Evolutionary conservation across 2,113 vertebrate genomes (phyloP).

Genomic region (Hippocampus mohnikei): DNA sequence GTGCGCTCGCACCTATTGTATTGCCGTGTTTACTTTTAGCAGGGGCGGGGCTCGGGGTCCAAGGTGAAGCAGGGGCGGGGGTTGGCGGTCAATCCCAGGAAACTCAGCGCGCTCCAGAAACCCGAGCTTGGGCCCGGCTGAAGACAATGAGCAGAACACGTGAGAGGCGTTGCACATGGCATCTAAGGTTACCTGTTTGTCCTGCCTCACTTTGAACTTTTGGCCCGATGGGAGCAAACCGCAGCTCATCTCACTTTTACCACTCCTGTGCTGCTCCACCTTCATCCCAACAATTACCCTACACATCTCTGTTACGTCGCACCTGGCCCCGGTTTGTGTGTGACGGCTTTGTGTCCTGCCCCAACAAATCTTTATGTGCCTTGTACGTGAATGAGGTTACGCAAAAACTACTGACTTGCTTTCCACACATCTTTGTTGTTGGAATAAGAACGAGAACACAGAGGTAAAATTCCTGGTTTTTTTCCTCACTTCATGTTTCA

Average conservation of each 20-base stretch:
- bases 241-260: slow-evolving; percentile 48
- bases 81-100: slow-evolving; percentile 36
- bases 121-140: slow-evolving; percentile 54
- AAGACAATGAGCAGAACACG: slow-evolving; percentile 66
- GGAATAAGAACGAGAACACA: too few relatives aligned
- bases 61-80: slow-evolving; percentile 1
- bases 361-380: background rate
- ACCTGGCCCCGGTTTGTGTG: background rate
- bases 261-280: slow-evolving; percentile 50
- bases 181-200: slow-evolving; percentile 60
- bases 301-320: background rate
- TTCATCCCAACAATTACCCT: slow-evolving; percentile 29
- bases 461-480: too few relatives aligned
- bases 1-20: slow-evolving; percentile 45
- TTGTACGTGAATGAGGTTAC: background rate
- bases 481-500: too few relatives aligned
- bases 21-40: slow-evolving; percentile 44
- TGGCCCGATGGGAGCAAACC: slow-evolving; percentile 60
- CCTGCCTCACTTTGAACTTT: slow-evolving; percentile 69
- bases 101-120: slow-evolving; percentile 59
- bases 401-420: background rate
- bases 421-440: background rate
- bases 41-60: slow-evolving; percentile 32
- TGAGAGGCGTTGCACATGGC: slow-evolving; percentile 62
- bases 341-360: slow-evolving; percentile 9